Evolutionary conservation across 2,113 vertebrate species (phyloP).

Genomic region (Microtus oregoni): DNA sequence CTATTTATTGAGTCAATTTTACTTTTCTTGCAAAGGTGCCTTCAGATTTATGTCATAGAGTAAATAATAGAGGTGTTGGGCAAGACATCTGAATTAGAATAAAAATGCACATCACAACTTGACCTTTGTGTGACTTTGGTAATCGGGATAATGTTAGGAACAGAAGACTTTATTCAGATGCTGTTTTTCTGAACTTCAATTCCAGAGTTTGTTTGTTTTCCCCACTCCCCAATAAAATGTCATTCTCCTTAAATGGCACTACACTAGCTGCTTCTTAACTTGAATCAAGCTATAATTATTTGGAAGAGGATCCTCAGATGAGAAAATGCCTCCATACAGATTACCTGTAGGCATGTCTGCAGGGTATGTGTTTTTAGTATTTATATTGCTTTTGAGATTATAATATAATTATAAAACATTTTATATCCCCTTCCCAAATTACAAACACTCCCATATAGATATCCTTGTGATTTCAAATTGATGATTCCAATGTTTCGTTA

Average conservation of each 20-base stretch:
- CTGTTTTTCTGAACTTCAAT: neutral
- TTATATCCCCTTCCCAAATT: too few species aligned
- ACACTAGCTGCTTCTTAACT: neutral
- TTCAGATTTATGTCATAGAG: neutral
- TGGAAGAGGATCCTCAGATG: too few species aligned
- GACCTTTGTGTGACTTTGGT: neutral
- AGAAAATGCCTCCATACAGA: neutral
- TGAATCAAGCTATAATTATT: too few species aligned
- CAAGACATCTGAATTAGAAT: neutral
- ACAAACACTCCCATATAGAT: neutral
- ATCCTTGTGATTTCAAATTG: neutral
- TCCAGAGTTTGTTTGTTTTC: neutral
- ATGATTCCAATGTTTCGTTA: neutral
- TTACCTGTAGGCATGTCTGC: neutral
- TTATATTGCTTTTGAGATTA: neutral
- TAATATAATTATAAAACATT: neutral
- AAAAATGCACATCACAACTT: rapidly evolving
- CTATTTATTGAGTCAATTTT: neutral
- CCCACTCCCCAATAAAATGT: neutral
- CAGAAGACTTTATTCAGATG: neutral
- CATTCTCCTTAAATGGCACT: neutral
- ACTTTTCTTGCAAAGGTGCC: neutral
- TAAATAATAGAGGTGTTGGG: rapidly evolving
- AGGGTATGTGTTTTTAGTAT: neutral
- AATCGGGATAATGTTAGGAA: neutral